phyloP scores from a whole-genome alignment of 2,113 vertebrate genomes.

The Furnarius figulus region DNA sequence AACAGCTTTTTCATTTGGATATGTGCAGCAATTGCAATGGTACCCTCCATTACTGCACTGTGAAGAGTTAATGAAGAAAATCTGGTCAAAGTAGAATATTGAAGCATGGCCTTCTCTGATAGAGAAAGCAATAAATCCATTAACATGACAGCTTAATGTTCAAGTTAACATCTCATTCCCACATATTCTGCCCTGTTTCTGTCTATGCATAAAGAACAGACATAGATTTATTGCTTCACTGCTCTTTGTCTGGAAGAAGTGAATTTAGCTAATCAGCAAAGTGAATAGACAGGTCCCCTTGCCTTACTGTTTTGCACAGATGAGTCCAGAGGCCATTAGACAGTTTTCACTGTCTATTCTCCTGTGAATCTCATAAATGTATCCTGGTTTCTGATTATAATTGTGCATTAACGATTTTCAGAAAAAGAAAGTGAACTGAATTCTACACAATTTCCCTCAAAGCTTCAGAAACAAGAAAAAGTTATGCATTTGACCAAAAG shows the following conservation, averaged over 20 bases:
- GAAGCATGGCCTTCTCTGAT: neutral
- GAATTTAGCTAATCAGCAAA: neutral
- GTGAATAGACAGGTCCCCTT: neutral
- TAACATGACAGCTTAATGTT: conserved; percentile 11
- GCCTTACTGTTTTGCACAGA: neutral
- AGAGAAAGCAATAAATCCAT: neutral
- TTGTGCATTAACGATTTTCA: neutral
- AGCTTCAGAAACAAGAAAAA: neutral
- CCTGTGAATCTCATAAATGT: neutral
- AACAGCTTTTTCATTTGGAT: neutral
- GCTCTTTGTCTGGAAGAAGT: neutral
- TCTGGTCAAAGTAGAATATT: neutral
- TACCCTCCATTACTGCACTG: neutral
- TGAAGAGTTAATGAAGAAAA: neutral
- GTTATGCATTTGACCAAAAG: fast-evolving
- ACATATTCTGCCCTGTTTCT: conserved; percentile 7
- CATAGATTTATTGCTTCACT: neutral
- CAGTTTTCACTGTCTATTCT: neutral
- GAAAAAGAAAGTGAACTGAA: neutral
- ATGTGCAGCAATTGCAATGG: neutral
- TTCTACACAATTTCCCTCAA: neutral
- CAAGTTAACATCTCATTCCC: conserved; percentile 25
- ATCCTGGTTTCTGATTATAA: neutral
- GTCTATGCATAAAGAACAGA: conserved; percentile 15
- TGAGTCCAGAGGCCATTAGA: neutral